Base-by-base conservation (phyloP, 2,888 invertebrate genomes). In the Prosapia bicincta region DNA sequence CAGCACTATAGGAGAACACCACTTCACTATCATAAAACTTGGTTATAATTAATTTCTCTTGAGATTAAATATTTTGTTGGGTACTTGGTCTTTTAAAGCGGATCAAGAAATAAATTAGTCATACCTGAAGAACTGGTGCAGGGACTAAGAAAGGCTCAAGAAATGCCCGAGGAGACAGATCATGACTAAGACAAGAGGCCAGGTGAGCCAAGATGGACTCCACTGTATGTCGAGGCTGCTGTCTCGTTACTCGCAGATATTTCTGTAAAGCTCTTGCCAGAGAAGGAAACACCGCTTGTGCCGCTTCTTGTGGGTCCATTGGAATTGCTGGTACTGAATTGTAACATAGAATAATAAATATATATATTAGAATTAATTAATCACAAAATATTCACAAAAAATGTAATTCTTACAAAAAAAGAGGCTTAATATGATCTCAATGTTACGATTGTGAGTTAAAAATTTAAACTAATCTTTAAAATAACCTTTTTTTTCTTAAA, bases 251-350 rank as follows among this genome's bases (percentile, higher is more conserved):
- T 10, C 98, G 90, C 76, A 99, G 87, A 85, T 95, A 99, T 85
- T 99, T 99, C 86, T 98, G 98, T 79, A 99, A 87, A 0, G 99
- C 95, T 76, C 98, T 90, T 0, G 98, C 97, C 88, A 99, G 92
- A 7, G 97, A 97, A 1, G 98, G 98, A 84, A 99, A 99, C 75
- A 99, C 96, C 0, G 98, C 97, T 84, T 97, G 96, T 0, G 99
- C 99, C 3, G 99, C 98, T 86, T 98, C 98, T 82, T 95, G 91
- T 0, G 98, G 94, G 83, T 98, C 97, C 88, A 99, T 92, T 0
- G 94, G 93, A 77, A 93, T 90, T 0, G 95, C 93, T 0, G 95
- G 92, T 30, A 93, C 91, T 74, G 69, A 23, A 28, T n/a, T n/a
- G n/a, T n/a, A n/a, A n/a, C n/a, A n/a, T n/a, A n/a, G n/a, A n/a